Evolutionary conservation across 2,797 vertebrate genomes (phyloP).

Genomic region (Apogon talboti): DNA sequence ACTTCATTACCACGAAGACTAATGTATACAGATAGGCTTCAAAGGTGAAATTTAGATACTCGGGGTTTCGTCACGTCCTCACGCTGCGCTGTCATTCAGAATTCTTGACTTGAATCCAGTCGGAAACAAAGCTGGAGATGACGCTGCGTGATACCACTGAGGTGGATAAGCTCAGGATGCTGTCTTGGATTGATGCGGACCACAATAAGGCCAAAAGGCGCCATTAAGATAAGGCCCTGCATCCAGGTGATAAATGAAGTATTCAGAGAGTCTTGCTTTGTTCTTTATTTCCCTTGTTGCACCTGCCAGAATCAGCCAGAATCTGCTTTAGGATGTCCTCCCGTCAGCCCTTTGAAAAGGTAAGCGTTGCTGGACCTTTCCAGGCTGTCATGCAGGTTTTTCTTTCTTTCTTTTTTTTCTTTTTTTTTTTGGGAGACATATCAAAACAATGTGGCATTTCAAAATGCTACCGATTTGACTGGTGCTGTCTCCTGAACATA

Average conservation of each 20-base stretch:
- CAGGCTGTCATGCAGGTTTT: conserved; percentile 46
- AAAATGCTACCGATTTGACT: conserved; percentile 65
- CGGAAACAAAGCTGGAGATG: conserved; percentile 43
- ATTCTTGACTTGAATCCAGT: conserved; percentile 23
- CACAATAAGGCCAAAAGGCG: conserved; percentile 50
- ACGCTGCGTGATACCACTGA: conserved; percentile 15
- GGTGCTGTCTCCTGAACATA: conserved; percentile 50
- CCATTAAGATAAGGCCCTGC: conserved; percentile 55
- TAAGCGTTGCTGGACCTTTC: conserved; percentile 59
- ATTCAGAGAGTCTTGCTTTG: conserved; percentile 53
- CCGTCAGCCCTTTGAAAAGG: conserved; percentile 61
- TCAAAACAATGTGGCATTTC: conserved; percentile 71
- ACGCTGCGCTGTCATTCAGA: conserved; percentile 37
- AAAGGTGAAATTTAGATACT: conserved; percentile 40
- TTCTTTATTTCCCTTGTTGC: conserved; percentile 55
- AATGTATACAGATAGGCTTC: conserved; percentile 41
- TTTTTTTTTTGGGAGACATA: conserved; percentile 39
- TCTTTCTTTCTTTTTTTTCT: conserved; percentile 10
- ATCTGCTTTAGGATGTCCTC: conserved; percentile 50
- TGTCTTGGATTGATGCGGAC: conserved; percentile 28
- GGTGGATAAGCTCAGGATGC: conserved; percentile 36
- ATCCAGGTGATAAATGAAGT: conserved; percentile 67
- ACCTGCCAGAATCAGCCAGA: conserved; percentile 54
- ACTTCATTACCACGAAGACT: conserved; percentile 55
- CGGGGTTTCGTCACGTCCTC: conserved; percentile 1